Base-by-base conservation (phyloP, 1,140 invertebrate species). In the Grapholita molesta region DNA sequence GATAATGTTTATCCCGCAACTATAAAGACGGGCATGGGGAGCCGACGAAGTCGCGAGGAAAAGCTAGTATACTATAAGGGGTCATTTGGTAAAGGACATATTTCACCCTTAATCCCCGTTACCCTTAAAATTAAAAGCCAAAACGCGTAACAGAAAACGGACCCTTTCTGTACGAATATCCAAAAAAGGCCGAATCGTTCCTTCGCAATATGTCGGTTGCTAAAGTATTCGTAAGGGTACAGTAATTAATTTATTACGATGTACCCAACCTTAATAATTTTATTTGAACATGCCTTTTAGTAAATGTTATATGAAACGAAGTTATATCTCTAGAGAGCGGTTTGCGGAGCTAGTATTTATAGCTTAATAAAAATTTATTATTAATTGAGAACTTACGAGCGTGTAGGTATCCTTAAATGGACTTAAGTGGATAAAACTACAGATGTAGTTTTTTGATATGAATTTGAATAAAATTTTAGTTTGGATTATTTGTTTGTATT, bases 201-300 rank as follows among this genome's bases (percentile, higher is more conserved):
- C 25, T 61, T 61, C 25, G 15, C 30, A 61, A 61, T 61, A 61
- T 61, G 55, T 28, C 55, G 55, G 55, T 28, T 15, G 55, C 55
- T 25, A 61, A 61, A 61, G 28, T 61, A 61, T 61, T 61, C n/a
- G 55, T 61, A 55, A 55, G 53, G 53, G 53, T 25, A 61, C 23
- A 15, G 55, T 61, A 61, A 61, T 61, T 61, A 61, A 61, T 61
- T 61, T 61, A 61, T 61, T 61, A 61, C 25, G 55, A 61, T 61
- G 24, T 61, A 61, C 55, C 55, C 55, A 30, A 30, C 55, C 55
- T 61, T 61, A 61, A 61, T 61, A 61, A 61, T 61, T 61, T 61
- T 11, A 61, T 61, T 61, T 32, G 55, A 61, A 61, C 55, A 61
- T 25, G 55, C 55, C 28, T 28, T 61, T 61, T 61, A 61, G 23